phyloP scores from a whole-genome alignment of 2,113 vertebrate genomes.

The Apeltes quadracus region DNA sequence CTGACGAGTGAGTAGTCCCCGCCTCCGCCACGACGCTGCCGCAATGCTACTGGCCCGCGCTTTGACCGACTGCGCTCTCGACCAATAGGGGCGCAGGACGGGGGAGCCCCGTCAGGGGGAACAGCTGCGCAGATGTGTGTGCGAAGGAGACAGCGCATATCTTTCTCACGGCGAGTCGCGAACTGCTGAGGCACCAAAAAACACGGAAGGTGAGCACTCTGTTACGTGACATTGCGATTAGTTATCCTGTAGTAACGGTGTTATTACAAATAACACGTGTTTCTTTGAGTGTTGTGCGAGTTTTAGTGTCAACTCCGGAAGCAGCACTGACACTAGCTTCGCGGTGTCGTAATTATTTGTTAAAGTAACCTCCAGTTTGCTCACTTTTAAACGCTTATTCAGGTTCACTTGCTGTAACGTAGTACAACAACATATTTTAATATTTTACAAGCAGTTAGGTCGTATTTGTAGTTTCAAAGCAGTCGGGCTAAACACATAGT shows the following conservation, averaged over 20 bases:
- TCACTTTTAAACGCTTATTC: not conserved
- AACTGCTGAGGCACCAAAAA: constrained; percentile 9
- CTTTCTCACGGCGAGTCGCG: not conserved
- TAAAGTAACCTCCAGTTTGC: not conserved
- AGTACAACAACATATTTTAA: not conserved
- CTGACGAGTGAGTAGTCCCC: constrained; percentile 29
- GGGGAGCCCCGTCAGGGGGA: fast-evolving
- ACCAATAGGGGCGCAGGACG: constrained; percentile 39
- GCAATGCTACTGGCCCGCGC: not conserved
- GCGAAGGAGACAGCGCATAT: not conserved
- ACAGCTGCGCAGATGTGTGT: constrained; percentile 47
- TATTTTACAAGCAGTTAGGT: not conserved
- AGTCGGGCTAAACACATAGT: not conserved
- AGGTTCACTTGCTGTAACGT: not conserved
- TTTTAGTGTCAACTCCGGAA: not conserved
- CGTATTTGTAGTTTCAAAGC: not conserved
- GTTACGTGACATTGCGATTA: too few relatives aligned
- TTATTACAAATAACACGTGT: not conserved
- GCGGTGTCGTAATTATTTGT: not conserved
- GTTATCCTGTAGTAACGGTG: fast-evolving
- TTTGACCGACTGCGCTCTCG: constrained; percentile 12
- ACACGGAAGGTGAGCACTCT: constrained; percentile 50
- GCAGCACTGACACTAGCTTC: not conserved
- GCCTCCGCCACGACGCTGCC: fast-evolving
- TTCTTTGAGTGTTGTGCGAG: not conserved